These are phyloP conservation scores for Anguilla marmorata DNA, from an alignment of 2,797 vertebrate genomes.

Conservation along the genomic window DNA sequence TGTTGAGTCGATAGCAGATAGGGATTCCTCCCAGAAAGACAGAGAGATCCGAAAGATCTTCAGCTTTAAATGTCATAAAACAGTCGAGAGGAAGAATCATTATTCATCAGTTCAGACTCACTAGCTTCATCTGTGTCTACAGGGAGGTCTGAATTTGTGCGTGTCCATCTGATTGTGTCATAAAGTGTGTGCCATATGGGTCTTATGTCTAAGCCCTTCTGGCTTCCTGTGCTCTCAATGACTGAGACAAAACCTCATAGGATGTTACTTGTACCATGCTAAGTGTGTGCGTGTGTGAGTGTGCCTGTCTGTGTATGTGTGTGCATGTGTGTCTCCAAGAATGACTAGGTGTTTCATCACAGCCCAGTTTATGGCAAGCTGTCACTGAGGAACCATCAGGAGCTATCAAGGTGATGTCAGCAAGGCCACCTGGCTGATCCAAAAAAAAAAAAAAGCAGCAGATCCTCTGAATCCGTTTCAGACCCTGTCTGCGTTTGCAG, in stretches of 20 bases:
- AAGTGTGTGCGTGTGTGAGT: neutral
- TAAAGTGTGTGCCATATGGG: neutral
- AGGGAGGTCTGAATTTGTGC: neutral
- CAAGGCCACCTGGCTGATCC: neutral
- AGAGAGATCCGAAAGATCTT: conserved; percentile 10
- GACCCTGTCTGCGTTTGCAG: neutral
- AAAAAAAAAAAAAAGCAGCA: neutral
- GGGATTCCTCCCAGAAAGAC: neutral
- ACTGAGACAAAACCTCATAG: neutral
- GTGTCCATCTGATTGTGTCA: conserved; percentile 3
- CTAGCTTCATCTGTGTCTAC: neutral
- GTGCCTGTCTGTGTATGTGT: neutral
- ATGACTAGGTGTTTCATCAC: neutral
- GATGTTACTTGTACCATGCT: neutral
- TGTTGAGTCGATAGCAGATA: neutral
- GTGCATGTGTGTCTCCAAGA: neutral
- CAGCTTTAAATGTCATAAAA: conserved; percentile 30
- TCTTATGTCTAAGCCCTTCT: neutral
- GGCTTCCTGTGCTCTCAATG: neutral
- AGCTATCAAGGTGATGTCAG: neutral
- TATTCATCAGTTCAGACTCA: conserved; percentile 8
- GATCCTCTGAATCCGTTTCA: no score
- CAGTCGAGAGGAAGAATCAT: conserved; percentile 20
- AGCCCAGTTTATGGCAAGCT: neutral
- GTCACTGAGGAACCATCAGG: neutral